phyloP scores from a whole-genome alignment of 2,888 invertebrate genomes.

The Temnothorax rugatulus region DNA sequence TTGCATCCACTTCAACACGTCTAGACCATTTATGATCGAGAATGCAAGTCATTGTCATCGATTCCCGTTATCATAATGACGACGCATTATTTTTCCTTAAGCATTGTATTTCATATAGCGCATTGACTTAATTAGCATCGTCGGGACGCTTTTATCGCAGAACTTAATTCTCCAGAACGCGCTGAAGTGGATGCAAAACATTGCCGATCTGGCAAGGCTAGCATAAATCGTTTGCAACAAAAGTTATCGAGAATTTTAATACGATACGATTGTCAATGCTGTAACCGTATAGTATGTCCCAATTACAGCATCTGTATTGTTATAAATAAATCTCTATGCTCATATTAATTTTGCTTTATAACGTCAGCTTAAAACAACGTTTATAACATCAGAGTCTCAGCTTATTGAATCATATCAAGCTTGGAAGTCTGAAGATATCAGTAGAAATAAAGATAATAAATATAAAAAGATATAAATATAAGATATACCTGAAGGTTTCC shows the following conservation, averaged over 20 bases:
- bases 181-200: not conserved
- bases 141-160: conserved; percentile 22
- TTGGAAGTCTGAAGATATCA: not conserved
- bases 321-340: not conserved
- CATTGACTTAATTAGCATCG: conserved; percentile 18
- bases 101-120: not conserved
- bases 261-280: conserved; percentile 24
- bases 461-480: not conserved
- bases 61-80: not conserved
- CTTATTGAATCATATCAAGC: not conserved
- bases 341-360: not conserved
- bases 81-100: conserved; percentile 2
- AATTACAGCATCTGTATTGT: not conserved
- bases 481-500: not conserved
- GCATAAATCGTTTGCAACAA: not conserved
- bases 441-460: conserved; percentile 5
- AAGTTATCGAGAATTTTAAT: not conserved
- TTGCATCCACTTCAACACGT: too few species aligned
- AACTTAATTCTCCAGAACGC: conserved; percentile 3
- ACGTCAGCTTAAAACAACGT: not conserved
- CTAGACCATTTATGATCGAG: not conserved
- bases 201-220: not conserved
- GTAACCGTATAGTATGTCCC: not conserved
- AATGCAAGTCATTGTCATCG: conserved; percentile 15
- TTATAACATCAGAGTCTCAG: not conserved